Evolutionary conservation across 2,888 invertebrate genomes (phyloP).

Genomic region (Cephus pygmeus): DNA sequence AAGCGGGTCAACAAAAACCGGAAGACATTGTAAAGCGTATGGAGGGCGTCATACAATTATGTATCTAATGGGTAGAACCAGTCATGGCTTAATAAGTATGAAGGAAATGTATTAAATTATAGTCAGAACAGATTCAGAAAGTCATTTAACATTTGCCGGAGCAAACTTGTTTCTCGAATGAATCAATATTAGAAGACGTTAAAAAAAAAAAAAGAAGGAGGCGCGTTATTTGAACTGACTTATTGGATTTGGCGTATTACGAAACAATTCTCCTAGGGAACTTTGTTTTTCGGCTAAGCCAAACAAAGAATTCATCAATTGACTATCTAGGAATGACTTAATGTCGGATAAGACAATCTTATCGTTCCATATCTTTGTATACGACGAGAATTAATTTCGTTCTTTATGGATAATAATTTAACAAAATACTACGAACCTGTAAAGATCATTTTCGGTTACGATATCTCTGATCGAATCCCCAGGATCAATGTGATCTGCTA

Average conservation of each 20-base stretch:
- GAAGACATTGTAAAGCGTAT: background rate
- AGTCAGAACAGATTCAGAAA: background rate
- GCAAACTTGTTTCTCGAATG: background rate
- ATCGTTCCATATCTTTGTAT: background rate
- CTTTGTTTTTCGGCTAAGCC: background rate
- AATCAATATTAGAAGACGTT: background rate
- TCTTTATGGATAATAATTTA: background rate
- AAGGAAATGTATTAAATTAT: background rate
- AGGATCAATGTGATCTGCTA: slow-evolving; percentile 70
- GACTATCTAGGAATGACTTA: background rate
- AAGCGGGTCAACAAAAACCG: background rate
- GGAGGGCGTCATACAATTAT: background rate
- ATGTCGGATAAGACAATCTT: background rate
- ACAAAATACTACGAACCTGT: slow-evolving; percentile 63
- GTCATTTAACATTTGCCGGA: background rate
- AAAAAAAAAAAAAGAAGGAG: background rate
- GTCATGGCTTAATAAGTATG: background rate
- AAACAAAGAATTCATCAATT: background rate
- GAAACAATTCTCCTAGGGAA: background rate
- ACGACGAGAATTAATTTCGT: background rate
- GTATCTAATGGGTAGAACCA: background rate
- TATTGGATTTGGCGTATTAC: background rate
- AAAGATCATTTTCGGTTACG: slow-evolving; percentile 73
- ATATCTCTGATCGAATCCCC: slow-evolving; percentile 74
- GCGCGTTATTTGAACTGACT: background rate